Evolutionary conservation across 2,797 vertebrate genomes (phyloP).

Genomic region (Lepilemur septentrionalis): DNA sequence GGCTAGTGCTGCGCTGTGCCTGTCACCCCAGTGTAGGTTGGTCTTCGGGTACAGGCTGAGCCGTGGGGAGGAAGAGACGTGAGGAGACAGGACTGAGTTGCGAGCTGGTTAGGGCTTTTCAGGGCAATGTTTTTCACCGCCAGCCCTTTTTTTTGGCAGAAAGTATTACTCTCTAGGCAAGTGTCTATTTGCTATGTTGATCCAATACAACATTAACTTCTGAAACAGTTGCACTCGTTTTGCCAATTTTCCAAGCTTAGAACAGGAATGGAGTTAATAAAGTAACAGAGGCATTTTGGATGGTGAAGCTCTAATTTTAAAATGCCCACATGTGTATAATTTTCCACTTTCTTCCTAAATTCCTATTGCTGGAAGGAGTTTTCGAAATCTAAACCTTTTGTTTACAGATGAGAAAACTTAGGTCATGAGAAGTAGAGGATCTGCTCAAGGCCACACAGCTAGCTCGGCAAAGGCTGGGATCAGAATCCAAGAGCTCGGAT

Average conservation of each 20-base stretch:
- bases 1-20: not conserved
- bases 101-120: not conserved
- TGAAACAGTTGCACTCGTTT: constrained; percentile 48
- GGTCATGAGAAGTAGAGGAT: not conserved
- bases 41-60: not conserved
- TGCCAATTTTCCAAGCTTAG: constrained; percentile 57
- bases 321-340: constrained; percentile 49
- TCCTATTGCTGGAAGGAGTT: constrained; percentile 28
- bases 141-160: constrained; percentile 42
- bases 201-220: constrained; percentile 51
- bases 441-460: not conserved
- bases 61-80: not conserved
- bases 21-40: not conserved
- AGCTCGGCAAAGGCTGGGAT: not conserved
- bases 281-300: constrained; percentile 48
- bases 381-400: constrained; percentile 49
- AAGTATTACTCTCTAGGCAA: constrained; percentile 55
- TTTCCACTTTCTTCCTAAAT: constrained; percentile 58
- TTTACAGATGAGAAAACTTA: constrained; percentile 46
- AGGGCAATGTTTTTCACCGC: constrained; percentile 14
- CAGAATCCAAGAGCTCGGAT: not conserved
- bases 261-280: constrained; percentile 54
- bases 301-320: constrained; percentile 45
- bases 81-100: not conserved
- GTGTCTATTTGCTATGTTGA: constrained; percentile 44